Conservation (phyloP, 2,113 vertebrate species). For the Petaurus breviceps region DNA sequence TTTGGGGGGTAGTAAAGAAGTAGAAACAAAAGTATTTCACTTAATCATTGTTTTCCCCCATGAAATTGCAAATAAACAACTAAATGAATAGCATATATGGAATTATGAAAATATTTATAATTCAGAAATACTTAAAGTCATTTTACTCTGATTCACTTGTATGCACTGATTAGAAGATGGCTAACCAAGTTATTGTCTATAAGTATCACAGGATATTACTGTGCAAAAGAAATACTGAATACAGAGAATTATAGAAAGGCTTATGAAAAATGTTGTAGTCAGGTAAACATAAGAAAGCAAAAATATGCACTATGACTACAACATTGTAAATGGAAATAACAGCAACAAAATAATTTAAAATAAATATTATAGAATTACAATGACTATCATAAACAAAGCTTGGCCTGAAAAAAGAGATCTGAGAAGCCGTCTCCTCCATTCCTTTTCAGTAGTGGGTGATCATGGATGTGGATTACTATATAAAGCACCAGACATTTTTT, state of each 20-base stretch:
- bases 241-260: background rate
- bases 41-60: background rate
- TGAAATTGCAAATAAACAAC: background rate
- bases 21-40: background rate
- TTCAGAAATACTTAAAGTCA: background rate
- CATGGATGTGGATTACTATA: background rate
- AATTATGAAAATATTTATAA: background rate
- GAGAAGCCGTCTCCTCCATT: background rate
- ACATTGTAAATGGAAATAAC: background rate
- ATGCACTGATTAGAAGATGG: background rate
- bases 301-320: background rate
- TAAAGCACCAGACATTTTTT: background rate
- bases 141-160: background rate
- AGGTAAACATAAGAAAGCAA: background rate
- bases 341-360: background rate
- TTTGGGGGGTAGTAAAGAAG: background rate
- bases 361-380: background rate
- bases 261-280: background rate
- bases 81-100: background rate
- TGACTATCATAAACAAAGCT: background rate
- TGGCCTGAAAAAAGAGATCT: background rate
- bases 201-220: background rate
- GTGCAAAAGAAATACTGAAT: background rate
- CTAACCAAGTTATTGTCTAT: background rate
- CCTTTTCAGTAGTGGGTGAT: background rate